Conservation (phyloP, 2,113 vertebrate genomes). For the Phoenicopterus ruber region DNA sequence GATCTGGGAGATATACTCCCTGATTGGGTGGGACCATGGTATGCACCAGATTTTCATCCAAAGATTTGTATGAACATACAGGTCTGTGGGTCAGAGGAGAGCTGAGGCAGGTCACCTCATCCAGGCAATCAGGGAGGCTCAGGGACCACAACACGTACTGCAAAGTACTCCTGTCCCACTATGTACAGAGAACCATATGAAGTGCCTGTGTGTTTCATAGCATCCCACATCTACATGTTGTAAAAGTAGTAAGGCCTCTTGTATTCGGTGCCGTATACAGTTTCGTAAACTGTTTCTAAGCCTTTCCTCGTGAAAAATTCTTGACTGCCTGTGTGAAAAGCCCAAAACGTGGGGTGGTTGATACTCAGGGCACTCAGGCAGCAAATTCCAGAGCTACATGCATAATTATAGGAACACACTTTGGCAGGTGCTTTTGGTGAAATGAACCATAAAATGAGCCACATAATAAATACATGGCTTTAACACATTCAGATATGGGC, state of each 20-base stretch:
- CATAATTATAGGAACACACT: background rate
- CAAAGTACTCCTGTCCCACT: background rate
- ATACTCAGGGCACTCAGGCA: background rate
- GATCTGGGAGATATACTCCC: background rate
- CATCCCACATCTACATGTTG: background rate
- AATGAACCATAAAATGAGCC: background rate
- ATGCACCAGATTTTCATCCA: background rate
- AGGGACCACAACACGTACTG: fast-evolving
- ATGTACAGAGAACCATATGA: background rate
- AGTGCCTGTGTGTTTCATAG: background rate
- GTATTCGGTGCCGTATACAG: background rate
- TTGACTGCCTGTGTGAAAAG: background rate
- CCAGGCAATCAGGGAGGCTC: background rate
- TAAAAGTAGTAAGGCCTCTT: background rate
- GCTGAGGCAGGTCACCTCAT: background rate
- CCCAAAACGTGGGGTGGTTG: background rate
- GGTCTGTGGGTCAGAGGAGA: fast-evolving
- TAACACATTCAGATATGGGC: background rate
- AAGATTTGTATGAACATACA: background rate
- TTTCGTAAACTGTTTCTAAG: background rate
- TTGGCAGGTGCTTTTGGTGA: background rate
- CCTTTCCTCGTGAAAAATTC: background rate
- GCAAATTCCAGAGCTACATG: background rate
- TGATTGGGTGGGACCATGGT: background rate
- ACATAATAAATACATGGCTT: background rate